Conservation (phyloP, 2,888 invertebrate genomes). For the Gymnoscelis rufifasciata region DNA sequence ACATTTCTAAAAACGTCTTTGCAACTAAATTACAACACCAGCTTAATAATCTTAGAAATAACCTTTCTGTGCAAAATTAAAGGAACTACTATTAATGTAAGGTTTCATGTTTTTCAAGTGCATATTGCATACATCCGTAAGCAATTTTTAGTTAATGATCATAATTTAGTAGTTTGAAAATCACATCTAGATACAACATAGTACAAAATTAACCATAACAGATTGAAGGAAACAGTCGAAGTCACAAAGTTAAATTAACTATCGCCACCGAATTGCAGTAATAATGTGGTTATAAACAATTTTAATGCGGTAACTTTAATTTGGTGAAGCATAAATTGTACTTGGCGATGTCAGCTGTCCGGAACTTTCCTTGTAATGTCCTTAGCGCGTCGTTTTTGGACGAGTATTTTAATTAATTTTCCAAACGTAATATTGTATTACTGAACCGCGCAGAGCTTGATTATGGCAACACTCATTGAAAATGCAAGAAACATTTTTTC, state of each 20-base stretch:
- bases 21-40: not conserved
- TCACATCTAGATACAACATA: too few relatives aligned
- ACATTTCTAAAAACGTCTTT: not conserved
- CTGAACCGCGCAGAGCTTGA: slow-evolving; percentile 14
- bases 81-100: too few relatives aligned
- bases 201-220: too few relatives aligned
- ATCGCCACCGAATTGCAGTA: slow-evolving; percentile 70
- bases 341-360: slow-evolving; percentile 76
- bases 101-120: too few relatives aligned
- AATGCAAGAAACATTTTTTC: not conserved
- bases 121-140: too few relatives aligned
- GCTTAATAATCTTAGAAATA: too few relatives aligned
- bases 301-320: slow-evolving; percentile 71
- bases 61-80: too few relatives aligned
- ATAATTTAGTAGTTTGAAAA: too few relatives aligned
- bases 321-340: slow-evolving; percentile 70
- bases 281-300: slow-evolving; percentile 70
- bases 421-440: slow-evolving; percentile 48
- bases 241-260: slow-evolving; percentile 27
- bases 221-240: not conserved
- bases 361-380: slow-evolving; percentile 75
- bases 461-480: not conserved
- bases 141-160: too few relatives aligned
- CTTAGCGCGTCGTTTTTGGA: slow-evolving; percentile 66
- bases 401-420: slow-evolving; percentile 74